phyloP scores from a whole-genome alignment of 2,888 invertebrate species.

The Orchestes rusci region DNA sequence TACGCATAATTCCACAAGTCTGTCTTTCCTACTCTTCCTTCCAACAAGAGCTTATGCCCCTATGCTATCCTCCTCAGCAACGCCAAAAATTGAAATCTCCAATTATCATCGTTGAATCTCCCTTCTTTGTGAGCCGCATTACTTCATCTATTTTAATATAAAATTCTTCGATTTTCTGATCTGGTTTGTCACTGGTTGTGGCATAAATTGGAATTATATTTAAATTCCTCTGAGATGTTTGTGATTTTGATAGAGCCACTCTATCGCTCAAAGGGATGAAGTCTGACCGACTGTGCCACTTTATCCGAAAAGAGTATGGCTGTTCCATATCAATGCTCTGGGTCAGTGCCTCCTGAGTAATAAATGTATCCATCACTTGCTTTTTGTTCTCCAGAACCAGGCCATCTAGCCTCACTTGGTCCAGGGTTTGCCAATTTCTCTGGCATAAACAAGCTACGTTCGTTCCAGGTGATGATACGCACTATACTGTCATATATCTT shows the following conservation, averaged over 20 bases:
- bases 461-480: slow-evolving; percentile 3
- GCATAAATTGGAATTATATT: slow-evolving; percentile 7
- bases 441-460: slow-evolving; percentile 11
- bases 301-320: slow-evolving; percentile 5
- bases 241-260: slow-evolving; percentile 5
- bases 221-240: slow-evolving; percentile 7
- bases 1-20: too few relatives aligned
- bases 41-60: neutral
- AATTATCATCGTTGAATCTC: slow-evolving; percentile 10
- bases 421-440: slow-evolving; percentile 11
- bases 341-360: slow-evolving; percentile 13
- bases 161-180: slow-evolving; percentile 10
- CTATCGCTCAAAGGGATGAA: slow-evolving; percentile 7
- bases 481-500: neutral
- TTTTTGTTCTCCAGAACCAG: slow-evolving; percentile 13
- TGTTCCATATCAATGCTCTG: slow-evolving; percentile 9
- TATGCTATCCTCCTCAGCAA: neutral
- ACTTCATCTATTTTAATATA: slow-evolving; percentile 12
- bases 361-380: slow-evolving; percentile 7
- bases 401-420: slow-evolving; percentile 1
- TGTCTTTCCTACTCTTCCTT: neutral
- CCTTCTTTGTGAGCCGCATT: slow-evolving; percentile 11
- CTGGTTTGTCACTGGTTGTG: slow-evolving; percentile 3
- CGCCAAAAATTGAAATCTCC: slow-evolving; percentile 2
- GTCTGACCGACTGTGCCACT: slow-evolving; percentile 8